These are phyloP conservation scores for Candidula unifasciata DNA, from an alignment of 2,888 invertebrate genomes.

Conservation along the genomic window DNA sequence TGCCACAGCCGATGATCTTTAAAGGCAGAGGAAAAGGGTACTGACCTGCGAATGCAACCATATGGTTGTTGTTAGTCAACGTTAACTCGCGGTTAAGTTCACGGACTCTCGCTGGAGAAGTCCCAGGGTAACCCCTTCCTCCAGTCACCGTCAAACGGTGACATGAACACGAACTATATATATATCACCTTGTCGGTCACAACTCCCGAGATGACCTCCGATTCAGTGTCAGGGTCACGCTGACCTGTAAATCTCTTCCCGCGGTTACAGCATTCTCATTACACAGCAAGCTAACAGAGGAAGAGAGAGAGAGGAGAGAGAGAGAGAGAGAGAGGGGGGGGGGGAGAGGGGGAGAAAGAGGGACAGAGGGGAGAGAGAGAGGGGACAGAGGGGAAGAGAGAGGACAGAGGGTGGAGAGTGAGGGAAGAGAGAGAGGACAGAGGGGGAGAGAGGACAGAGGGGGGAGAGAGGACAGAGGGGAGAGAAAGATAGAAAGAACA, in stretches of 20 bases:
- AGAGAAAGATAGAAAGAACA: not conserved
- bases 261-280: not conserved
- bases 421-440: not conserved
- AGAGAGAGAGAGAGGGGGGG: conserved; percentile 21
- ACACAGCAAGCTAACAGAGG: not conserved
- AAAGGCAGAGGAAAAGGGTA: no score
- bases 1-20: no score
- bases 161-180: no score
- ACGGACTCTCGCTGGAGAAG: no score
- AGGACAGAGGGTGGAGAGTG: no score
- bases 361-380: not conserved
- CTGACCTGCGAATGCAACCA: no score
- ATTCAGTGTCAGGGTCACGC: not conserved
- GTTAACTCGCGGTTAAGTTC: no score
- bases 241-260: not conserved
- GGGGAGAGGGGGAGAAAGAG: not conserved
- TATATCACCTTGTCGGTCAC: no score
- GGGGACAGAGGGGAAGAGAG: no score
- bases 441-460: not conserved
- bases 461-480: not conserved
- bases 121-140: no score
- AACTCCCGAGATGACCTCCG: not conserved
- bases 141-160: no score
- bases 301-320: not conserved
- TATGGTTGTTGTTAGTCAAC: no score